Evolutionary conservation across 2,797 vertebrate genomes (phyloP), one percentile per base, ranked within the genome.

Genomic region (Trachurus trachurus): DNA sequence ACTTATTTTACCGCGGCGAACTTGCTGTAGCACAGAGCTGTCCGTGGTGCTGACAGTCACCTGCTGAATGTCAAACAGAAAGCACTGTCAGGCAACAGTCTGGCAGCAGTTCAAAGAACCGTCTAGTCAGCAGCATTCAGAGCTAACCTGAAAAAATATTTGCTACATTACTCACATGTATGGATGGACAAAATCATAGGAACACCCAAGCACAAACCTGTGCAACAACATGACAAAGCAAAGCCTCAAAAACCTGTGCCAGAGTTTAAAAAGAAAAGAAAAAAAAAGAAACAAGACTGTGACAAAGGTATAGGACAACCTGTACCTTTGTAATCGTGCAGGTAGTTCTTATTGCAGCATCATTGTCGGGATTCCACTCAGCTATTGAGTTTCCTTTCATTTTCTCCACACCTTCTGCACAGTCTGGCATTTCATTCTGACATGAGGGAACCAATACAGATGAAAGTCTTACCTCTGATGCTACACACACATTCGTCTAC

Each of bases 51-150:
- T 89, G 87, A 90, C 86, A 76, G 79, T 89, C 87, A 88, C 86
- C 82, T 81, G 57, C 87, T 92, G 87, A 86, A 90, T 90, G 83
- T 79, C 89, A 89, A 90, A 76, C 70, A 85, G 78, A 22, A 63
- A 53, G 59, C 77, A 19, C 49, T 3, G 72, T 71, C 78, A 83
- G 74, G 65, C 65, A 59, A 47, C 61, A 69, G 76, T 69, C 70
- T 74, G 19, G 59, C 63, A 54, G 54, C 54, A 57, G 40, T 63
- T 91, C 85, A 88, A 85, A 81, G 69, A 78, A 63, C 62, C 45
- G 71, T 71, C 50, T 40, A 76, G 77, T 86, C 82, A 76, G 79
- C 69, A 71, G 62, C 74, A 72, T 70, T 52, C 70, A 42, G 19
- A 1, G 21, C n/a, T 47, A 37, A 49, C 62, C 63, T 58, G 65